These are phyloP conservation scores for Drosophila repleta DNA, from an alignment of 1,140 invertebrate species.

Conservation along the genomic window DNA sequence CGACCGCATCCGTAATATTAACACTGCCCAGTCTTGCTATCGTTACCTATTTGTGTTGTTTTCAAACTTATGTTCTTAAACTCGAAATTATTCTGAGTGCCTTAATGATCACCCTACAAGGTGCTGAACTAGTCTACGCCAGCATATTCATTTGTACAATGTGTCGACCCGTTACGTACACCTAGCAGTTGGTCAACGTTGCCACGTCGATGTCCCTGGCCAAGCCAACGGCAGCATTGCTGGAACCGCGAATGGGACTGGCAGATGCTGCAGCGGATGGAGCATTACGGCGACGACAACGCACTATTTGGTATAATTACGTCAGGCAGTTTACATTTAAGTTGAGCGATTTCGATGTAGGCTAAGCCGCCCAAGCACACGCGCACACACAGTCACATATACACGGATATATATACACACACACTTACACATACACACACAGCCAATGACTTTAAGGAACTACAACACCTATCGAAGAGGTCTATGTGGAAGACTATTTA, in stretches of 20 bases:
- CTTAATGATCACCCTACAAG: conserved; percentile 92
- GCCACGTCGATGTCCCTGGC: conserved; percentile 58
- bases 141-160: conserved; percentile 90
- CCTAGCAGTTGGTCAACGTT: conserved; percentile 81
- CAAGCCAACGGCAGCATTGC: conserved; percentile 40
- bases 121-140: conserved; percentile 90
- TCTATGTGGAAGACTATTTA: conserved; percentile 24
- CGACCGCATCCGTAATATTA: conserved; percentile 91
- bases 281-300: conserved; percentile 54
- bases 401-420: background rate
- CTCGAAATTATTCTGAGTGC: conserved; percentile 94
- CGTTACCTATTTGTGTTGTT: conserved; percentile 92
- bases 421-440: background rate
- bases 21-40: conserved; percentile 92
- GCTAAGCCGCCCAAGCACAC: conserved; percentile 37
- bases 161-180: conserved; percentile 87
- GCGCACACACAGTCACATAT: conserved; percentile 7
- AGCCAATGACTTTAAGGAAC: conserved; percentile 31
- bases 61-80: conserved; percentile 92
- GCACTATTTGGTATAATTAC: conserved; percentile 54
- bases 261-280: conserved; percentile 5
- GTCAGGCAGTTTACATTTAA: conserved; percentile 54
- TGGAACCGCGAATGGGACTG: conserved; percentile 7
- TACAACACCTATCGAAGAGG: conserved; percentile 10
- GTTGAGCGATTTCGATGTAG: conserved; percentile 48